Evolutionary conservation across 2,113 vertebrate genomes (phyloP).

Genomic region (Pangasianodon hypophthalmus): DNA sequence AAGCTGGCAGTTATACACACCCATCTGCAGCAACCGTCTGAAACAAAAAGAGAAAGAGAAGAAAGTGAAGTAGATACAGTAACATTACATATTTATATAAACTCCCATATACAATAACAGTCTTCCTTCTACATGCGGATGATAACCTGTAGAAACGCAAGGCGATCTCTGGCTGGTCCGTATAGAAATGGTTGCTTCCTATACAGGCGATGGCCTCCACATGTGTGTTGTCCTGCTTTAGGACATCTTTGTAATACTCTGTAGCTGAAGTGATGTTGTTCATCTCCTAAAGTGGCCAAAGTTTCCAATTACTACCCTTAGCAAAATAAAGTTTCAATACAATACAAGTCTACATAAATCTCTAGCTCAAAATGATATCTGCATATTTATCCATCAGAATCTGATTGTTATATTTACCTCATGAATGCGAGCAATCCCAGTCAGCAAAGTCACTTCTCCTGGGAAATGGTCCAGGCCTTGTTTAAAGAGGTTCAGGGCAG

Average conservation of each 20-base stretch:
- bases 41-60: conserved; percentile 17
- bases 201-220: conserved; percentile 96
- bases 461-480: conserved; percentile 94
- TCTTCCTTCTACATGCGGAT: not conserved
- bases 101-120: not conserved
- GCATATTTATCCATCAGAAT: not conserved
- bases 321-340: not conserved
- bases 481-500: conserved; percentile 91
- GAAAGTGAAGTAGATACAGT: not conserved
- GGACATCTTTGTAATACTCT: conserved; percentile 92
- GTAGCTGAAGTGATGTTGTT: conserved; percentile 85
- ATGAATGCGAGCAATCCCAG: conserved; percentile 93
- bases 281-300: conserved; percentile 82
- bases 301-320: not conserved
- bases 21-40: conserved; percentile 96
- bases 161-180: conserved; percentile 93
- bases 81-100: not conserved
- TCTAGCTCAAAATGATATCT: not conserved
- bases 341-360: not conserved
- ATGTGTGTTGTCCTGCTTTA: conserved; percentile 96
- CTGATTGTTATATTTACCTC: conserved; percentile 70
- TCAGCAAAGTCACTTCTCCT: conserved; percentile 90
- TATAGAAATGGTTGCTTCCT: conserved; percentile 96
- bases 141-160: conserved; percentile 92
- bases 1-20: conserved; percentile 94